phyloP scores from a whole-genome alignment of 2,888 invertebrate species.

The Phasia obesa region DNA sequence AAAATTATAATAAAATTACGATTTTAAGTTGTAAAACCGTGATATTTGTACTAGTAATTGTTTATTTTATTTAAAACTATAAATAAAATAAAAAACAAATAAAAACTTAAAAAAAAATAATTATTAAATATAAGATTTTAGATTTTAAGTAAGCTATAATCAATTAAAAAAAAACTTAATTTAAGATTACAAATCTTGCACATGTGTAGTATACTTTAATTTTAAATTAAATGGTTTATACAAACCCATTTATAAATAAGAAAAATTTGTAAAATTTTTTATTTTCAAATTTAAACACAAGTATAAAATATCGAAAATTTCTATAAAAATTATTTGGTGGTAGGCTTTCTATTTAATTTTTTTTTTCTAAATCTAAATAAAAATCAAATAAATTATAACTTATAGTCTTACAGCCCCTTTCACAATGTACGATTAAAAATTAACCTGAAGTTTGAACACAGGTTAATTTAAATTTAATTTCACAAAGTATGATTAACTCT shows the following conservation, averaged over 20 bases:
- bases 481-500: no score
- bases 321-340: slow-evolving; percentile 10
- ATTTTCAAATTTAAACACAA: not conserved
- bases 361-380: not conserved
- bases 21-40: slow-evolving; percentile 74
- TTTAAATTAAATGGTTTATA: slow-evolving; percentile 29
- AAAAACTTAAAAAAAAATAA: no score
- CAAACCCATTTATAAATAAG: slow-evolving; percentile 54
- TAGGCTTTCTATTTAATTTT: slow-evolving; percentile 29
- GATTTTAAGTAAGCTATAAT: slow-evolving; percentile 22
- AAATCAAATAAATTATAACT: slow-evolving; percentile 13
- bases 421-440: no score
- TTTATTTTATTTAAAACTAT: slow-evolving; percentile 62
- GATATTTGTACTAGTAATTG: slow-evolving; percentile 80
- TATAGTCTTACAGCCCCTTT: no score
- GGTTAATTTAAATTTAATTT: no score
- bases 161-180: slow-evolving; percentile 31
- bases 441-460: no score
- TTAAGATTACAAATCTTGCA: no score
- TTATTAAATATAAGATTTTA: slow-evolving; percentile 26
- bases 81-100: slow-evolving; percentile 21
- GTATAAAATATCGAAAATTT: slow-evolving; percentile 2
- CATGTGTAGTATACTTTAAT: slow-evolving; percentile 60
- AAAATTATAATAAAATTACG: slow-evolving; percentile 48
- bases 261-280: slow-evolving; percentile 23